A percentile compares a stretch with the other conserved stretches of the same genome.
These are phyloP conservation scores for Ceratotherium simum DNA, from an alignment of 2,113 vertebrate species.

Conservation along the genomic window DNA sequence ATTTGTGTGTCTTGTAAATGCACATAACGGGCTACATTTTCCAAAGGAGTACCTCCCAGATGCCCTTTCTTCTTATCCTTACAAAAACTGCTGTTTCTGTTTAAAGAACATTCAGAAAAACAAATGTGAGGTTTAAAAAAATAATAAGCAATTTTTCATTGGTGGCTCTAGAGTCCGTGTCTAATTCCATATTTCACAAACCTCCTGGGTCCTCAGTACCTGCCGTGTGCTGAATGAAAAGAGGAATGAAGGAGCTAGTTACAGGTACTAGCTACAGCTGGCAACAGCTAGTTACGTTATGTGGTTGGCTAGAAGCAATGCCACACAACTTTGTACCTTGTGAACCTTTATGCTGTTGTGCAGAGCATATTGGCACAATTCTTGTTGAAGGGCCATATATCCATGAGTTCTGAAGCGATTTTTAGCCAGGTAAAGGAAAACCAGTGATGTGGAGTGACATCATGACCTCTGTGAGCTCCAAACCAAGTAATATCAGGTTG, in stretches of 20 bases:
- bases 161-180: not conserved
- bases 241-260: not conserved
- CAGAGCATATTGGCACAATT: not conserved
- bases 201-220: not conserved
- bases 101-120: conserved; percentile 41
- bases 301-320: not conserved
- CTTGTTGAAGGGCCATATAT: not conserved
- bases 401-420: not conserved
- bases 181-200: not conserved
- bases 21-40: not conserved
- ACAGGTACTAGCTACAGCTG: not conserved
- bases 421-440: not conserved
- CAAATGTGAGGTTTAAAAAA: not conserved
- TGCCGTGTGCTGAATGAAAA: not conserved
- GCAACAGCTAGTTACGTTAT: not conserved
- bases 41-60: not conserved
- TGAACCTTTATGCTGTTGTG: not conserved
- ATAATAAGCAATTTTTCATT: not conserved
- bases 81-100: not conserved
- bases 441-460: not conserved
- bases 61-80: not conserved
- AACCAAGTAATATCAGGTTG: not conserved
- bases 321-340: not conserved
- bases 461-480: not conserved
- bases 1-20: not conserved